Base-by-base conservation (phyloP, 2,888 invertebrate species). In the Aphodius granarius region DNA sequence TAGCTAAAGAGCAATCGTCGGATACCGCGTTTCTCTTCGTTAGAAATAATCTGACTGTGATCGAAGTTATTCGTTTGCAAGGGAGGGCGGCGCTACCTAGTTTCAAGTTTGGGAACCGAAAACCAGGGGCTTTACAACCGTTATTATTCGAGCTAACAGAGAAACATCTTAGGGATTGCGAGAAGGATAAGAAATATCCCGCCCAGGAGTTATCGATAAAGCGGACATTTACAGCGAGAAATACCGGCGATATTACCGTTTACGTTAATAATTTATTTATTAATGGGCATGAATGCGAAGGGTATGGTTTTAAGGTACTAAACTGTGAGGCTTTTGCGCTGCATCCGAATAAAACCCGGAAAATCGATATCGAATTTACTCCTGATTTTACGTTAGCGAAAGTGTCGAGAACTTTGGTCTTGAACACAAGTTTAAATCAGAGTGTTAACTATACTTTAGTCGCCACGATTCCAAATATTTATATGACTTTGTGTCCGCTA, bases 41-140 rank as follows among this genome's bases (percentile, higher is more conserved):
- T 86, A 93, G 98, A 82, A 99, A 98, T 86, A 99, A 99, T 87
- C 88, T 99, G 83, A 99, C 98, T 0, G 92, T 97, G 63, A 86
- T 98, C 83, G 98, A 99, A 87, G 92, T 94, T 2, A 89, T 97
- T 21, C 91, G 94, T 83, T 87, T 99, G 78, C 91, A 91, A 75
- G 98, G 96, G 0, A 92, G 94, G 83, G 97, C 97, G 16, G 96
- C 95, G 0, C 88, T 92, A 80, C 96, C 97, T 2, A 93, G 94
- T 85, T 94, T 99, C 86, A 94, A 94, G 83, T 93, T 98, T 82
- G 97, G 93, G 19, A 97, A 95, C 83, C 92, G 94, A n/a, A 92
- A 92, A 75, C 94, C 97, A 0, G 96, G 95, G 6, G 92, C 94
- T 3, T 83, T 87, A 68, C 90, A 92, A 17, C 94, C 96, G 4